These are phyloP conservation scores for Bombus superbus DNA, from an alignment of 1,140 invertebrate species.

Conservation along the genomic window DNA sequence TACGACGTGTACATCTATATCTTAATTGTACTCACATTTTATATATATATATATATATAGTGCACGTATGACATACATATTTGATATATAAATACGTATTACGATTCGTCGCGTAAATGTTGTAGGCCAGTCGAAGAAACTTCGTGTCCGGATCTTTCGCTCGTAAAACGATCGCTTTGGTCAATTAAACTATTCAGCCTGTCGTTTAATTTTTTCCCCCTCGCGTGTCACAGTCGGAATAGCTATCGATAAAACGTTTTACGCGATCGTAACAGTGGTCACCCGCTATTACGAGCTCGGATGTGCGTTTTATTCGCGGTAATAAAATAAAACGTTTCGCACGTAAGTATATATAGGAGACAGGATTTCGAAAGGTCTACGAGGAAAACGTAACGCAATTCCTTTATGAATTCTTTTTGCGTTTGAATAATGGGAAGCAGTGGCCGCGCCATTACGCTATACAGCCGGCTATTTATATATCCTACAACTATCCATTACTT, in stretches of 20 bases:
- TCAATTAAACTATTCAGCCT: neutral
- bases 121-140: neutral
- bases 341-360: no score
- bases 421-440: no score
- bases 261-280: conserved; percentile 6
- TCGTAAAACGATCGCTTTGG: conserved; percentile 1
- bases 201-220: neutral
- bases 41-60: no score
- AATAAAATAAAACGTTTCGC: neutral
- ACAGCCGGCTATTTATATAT: no score
- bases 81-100: no score
- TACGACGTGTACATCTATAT: no score
- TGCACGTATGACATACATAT: no score
- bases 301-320: neutral
- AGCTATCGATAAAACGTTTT: neutral
- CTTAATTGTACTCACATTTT: no score
- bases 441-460: no score
- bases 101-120: no score
- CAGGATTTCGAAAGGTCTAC: neutral
- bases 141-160: neutral
- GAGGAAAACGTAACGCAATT: neutral
- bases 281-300: neutral
- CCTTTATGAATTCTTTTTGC: no score
- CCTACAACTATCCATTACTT: no score
- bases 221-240: neutral